Evolutionary conservation across 2,113 vertebrate species (phyloP), one percentile per base, ranked within the genome.

Genomic region (Python bivittatus): DNA sequence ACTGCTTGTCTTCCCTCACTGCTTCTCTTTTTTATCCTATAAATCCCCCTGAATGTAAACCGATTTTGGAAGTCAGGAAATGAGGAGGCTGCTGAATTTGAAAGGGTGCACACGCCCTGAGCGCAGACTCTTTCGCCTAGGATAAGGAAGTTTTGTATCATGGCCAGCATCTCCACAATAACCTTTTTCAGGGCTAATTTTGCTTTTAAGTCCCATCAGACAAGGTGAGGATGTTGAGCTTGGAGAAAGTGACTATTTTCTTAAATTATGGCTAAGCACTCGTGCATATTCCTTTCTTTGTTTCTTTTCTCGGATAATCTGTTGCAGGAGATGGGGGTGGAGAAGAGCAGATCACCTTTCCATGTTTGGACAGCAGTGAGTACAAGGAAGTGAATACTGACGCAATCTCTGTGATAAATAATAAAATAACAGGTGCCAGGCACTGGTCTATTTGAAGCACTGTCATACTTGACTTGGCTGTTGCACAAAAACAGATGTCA

Each of bases 401-500:
- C 13, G 84, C 42, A 54, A 38, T 86, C 91, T 60, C 72, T n/a
- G n/a, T 61, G 33, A 92, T 92, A 95, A 94, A 90, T 95, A 95
- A 91, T 86, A 93, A 86, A 58, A 87, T 87, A 97, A 93, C 93
- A 96, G 29, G 44, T 94, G 94, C 87, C 89, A 84, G 90, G 93
- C 79, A 61, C 52, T 84, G 88, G 91, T 90, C 83, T 87, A 68
- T 86, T 90, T 0, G 88, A 44, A 87, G 93, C 11, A 90, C 38
- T 88, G 56, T 93, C 93, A 38, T 95, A 90, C 87, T 95, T 88
- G 94, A 48, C 42, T 88, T 61, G 94, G 84, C 61, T 53, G 10
- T 54, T 85, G 87, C 91, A 92, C 91, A 93, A 96, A 92, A 68
- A 89, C 84, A 96, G 79, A 91, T 94, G 85, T 94, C 92, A 95